Conservation (phyloP, 2,888 invertebrate genomes). For the Phengaris arion region DNA sequence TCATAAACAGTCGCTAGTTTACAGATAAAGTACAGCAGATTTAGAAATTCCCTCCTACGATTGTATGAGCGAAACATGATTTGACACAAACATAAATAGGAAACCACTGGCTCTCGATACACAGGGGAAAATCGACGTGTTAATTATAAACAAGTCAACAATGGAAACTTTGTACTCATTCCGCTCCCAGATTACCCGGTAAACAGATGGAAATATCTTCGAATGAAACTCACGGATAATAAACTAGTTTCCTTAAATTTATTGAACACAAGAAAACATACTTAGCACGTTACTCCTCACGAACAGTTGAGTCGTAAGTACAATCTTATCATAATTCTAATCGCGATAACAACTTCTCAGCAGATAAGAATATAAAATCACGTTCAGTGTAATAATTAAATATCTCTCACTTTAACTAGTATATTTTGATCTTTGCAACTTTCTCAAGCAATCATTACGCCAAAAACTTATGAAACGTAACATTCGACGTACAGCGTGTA, state of each 20-base stretch:
- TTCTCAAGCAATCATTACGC: not conserved
- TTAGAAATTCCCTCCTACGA: not conserved
- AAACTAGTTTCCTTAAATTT: not conserved
- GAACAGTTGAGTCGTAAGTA: slow-evolving; percentile 17
- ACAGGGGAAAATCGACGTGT: slow-evolving; percentile 13
- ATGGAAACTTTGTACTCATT: not conserved
- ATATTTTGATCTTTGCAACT: not conserved
- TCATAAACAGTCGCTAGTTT: no score
- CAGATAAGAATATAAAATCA: slow-evolving; percentile 21
- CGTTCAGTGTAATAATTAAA: slow-evolving; percentile 17
- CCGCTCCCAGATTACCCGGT: not conserved
- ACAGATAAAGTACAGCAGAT: no score
- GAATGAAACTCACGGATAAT: slow-evolving; percentile 7
- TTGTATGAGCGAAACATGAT: not conserved
- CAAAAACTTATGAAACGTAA: not conserved
- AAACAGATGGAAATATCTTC: not conserved
- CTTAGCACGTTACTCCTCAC: slow-evolving; percentile 19
- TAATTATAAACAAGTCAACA: slow-evolving; percentile 16
- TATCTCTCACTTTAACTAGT: not conserved
- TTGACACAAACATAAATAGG: slow-evolving; percentile 3
- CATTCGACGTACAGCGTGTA: not conserved
- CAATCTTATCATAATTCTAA: slow-evolving; percentile 24
- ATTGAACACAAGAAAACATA: slow-evolving; percentile 14
- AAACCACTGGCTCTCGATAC: not conserved
- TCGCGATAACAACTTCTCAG: slow-evolving; percentile 18